These are phyloP conservation scores for Eupithecia tripunctaria DNA, from an alignment of 2,888 invertebrate species.

Conservation along the genomic window DNA sequence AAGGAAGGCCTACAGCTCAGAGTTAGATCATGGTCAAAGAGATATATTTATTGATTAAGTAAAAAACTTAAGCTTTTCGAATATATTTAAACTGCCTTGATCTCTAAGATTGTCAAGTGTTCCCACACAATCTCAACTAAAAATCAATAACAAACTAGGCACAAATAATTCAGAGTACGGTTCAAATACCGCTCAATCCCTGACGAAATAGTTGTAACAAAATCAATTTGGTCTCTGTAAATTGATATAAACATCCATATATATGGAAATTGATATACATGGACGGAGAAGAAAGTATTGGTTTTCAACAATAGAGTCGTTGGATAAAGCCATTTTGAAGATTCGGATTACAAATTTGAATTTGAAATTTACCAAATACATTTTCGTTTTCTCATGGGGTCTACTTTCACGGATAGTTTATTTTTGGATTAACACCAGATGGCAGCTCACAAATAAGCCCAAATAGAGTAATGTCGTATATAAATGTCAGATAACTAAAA, in stretches of 20 bases:
- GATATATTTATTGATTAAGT: background rate
- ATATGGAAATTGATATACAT: conserved; percentile 54
- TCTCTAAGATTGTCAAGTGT: background rate
- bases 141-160: conserved; percentile 36
- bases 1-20: no score
- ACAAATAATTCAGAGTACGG: conserved; percentile 37
- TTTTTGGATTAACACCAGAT: background rate
- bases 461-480: background rate
- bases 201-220: conserved; percentile 51
- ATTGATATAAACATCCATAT: conserved; percentile 51
- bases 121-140: conserved; percentile 15
- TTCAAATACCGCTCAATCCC: conserved; percentile 41
- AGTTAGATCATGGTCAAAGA: background rate
- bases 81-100: background rate
- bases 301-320: conserved; percentile 58
- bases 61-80: background rate
- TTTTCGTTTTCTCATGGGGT: conserved; percentile 41
- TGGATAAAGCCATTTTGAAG: conserved; percentile 68
- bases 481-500: background rate
- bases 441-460: background rate
- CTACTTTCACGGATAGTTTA: conserved; percentile 15
- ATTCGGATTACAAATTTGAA: conserved; percentile 59
- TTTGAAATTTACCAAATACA: conserved; percentile 50
- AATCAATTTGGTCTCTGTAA: conserved; percentile 60
- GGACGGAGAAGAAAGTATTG: conserved; percentile 50